phyloP scores from a whole-genome alignment of 2,113 vertebrate genomes.

The Odocoileus virginianus region DNA sequence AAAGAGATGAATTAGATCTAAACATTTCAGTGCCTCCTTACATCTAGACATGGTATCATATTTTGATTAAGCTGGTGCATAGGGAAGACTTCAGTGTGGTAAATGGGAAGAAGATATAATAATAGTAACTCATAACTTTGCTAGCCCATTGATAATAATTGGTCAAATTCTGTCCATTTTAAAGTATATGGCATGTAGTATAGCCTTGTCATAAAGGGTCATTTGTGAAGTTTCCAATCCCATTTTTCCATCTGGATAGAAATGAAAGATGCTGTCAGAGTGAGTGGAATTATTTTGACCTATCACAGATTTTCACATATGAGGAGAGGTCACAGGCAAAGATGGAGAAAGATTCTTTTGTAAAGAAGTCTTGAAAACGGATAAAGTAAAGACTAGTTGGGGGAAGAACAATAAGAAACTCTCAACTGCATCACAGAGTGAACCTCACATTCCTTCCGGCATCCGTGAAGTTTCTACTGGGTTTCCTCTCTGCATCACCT shows the following conservation, averaged over 20 bases:
- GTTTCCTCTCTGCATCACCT: background rate
- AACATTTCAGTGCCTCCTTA: background rate
- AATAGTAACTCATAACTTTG: background rate
- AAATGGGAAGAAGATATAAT: background rate
- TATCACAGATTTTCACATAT: background rate
- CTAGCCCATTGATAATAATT: background rate
- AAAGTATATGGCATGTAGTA: background rate
- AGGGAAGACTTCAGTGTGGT: background rate
- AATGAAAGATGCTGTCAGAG: background rate
- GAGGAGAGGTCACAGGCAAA: background rate
- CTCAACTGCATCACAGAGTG: background rate
- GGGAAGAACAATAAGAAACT: background rate
- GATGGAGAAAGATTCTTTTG: background rate
- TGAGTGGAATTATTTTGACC: background rate
- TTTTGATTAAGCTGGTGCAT: background rate
- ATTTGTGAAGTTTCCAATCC: background rate
- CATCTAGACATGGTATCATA: background rate
- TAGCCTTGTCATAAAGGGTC: background rate
- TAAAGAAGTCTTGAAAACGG: background rate
- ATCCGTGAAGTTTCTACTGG: background rate
- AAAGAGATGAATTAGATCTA: background rate
- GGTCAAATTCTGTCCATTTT: background rate
- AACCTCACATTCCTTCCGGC: background rate
- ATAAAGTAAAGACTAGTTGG: background rate
- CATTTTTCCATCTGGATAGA: background rate